These are phyloP conservation scores for Eumaeus atala DNA, from an alignment of 1,140 invertebrate genomes.

Conservation along the genomic window DNA sequence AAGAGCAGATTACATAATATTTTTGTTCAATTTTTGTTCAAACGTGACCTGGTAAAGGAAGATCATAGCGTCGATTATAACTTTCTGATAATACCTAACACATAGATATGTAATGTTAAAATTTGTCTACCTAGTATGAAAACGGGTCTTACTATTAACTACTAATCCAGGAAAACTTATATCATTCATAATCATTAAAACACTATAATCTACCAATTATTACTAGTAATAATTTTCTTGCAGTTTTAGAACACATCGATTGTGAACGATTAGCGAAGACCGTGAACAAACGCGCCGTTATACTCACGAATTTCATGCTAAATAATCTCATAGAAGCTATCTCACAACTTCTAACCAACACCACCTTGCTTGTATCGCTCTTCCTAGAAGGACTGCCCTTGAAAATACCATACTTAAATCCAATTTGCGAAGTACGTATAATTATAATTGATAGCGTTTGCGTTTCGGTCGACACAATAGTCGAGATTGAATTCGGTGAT, in stretches of 20 bases:
- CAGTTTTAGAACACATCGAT: constrained; percentile 68
- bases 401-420: constrained; percentile 76
- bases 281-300: constrained; percentile 60
- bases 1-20: too few relatives aligned
- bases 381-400: constrained; percentile 79
- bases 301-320: constrained; percentile 69
- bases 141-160: too few relatives aligned
- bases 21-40: too few relatives aligned
- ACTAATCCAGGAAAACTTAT: neutral
- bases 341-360: constrained; percentile 74
- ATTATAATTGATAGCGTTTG: too few relatives aligned
- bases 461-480: too few relatives aligned
- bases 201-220: neutral
- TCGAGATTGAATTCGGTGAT: too few relatives aligned
- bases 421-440: constrained; percentile 65
- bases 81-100: too few relatives aligned
- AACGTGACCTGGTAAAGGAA: too few relatives aligned
- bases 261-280: constrained; percentile 66
- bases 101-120: too few relatives aligned
- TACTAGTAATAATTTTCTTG: neutral
- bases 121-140: too few relatives aligned
- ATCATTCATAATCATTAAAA: too few relatives aligned
- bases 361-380: constrained; percentile 71
- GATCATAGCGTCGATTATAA: too few relatives aligned
- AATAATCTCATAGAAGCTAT: constrained; percentile 67